These are phyloP conservation scores for Kryphioiulus occultus DNA, from an alignment of 2,888 invertebrate species.

Conservation along the genomic window DNA sequence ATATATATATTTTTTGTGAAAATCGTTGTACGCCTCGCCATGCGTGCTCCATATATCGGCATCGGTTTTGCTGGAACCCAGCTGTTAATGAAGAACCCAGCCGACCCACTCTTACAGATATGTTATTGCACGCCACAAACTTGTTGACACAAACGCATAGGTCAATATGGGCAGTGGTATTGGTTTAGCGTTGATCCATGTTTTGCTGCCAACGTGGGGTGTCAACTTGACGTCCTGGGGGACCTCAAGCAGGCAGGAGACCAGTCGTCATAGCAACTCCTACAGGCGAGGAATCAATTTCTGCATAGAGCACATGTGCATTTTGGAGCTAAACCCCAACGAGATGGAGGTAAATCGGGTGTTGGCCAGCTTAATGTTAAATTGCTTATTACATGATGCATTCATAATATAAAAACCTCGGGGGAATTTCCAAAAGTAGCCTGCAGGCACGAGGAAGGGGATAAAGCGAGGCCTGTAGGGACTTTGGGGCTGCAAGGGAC, in stretches of 20 bases:
- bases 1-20: background rate
- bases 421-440: constrained; percentile 12
- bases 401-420: constrained; percentile 14
- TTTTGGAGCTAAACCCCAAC: background rate
- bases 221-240: constrained; percentile 20
- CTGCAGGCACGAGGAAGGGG: too few species aligned
- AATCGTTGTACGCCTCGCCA: background rate
- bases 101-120: constrained; percentile 31
- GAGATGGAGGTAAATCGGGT: constrained; percentile 35
- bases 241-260: constrained; percentile 1
- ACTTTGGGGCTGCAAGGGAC: too few species aligned
- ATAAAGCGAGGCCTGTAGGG: too few species aligned
- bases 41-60: constrained; percentile 2
- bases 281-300: constrained; percentile 20
- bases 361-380: constrained; percentile 35
- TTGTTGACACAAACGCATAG: constrained; percentile 50
- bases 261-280: constrained; percentile 22
- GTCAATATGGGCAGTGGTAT: constrained; percentile 49
- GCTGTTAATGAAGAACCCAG: constrained; percentile 31
- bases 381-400: constrained; percentile 35
- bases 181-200: constrained; percentile 50
- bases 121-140: constrained; percentile 37
- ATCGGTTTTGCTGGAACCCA: constrained; percentile 6
- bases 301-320: constrained; percentile 17
- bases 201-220: constrained; percentile 35